A percentile compares a stretch with the other conserved stretches of the same genome.
Evolutionary conservation across 1,140 invertebrate species (phyloP).

Genomic region (Caenorhabditis briggsae): DNA sequence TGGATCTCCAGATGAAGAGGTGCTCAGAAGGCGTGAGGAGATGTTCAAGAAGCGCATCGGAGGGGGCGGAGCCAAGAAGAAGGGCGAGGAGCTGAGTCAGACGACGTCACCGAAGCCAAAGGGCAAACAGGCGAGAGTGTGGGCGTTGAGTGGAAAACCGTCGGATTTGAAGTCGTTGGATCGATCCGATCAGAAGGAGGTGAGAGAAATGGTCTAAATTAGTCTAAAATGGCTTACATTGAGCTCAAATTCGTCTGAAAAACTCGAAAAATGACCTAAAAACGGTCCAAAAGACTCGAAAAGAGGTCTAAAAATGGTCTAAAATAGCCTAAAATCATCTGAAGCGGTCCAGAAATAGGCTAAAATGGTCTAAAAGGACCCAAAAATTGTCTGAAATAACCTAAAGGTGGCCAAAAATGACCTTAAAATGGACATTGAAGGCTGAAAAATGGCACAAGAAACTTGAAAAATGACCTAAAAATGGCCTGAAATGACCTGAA

Average conservation of each 20-base stretch:
- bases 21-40: background rate
- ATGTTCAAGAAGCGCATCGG: background rate
- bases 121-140: slow-evolving; percentile 89
- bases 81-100: slow-evolving; percentile 34
- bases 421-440: background rate
- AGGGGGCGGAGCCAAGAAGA: slow-evolving; percentile 35
- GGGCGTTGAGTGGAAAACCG: slow-evolving; percentile 87
- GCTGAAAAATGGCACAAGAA: background rate
- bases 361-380: background rate
- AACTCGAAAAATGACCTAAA: no score
- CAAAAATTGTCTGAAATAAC: background rate
- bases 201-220: no score
- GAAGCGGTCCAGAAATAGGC: background rate
- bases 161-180: slow-evolving; percentile 88
- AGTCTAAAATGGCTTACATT: no score
- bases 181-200: slow-evolving; percentile 80
- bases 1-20: slow-evolving; percentile 17
- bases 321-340: background rate
- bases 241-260: no score
- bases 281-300: no score
- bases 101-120: slow-evolving; percentile 78
- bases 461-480: background rate
- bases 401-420: background rate
- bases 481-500: background rate
- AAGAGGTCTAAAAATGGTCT: no score